Evolutionary conservation across 2,888 invertebrate genomes (phyloP).

Genomic region (Athalia rosae): DNA sequence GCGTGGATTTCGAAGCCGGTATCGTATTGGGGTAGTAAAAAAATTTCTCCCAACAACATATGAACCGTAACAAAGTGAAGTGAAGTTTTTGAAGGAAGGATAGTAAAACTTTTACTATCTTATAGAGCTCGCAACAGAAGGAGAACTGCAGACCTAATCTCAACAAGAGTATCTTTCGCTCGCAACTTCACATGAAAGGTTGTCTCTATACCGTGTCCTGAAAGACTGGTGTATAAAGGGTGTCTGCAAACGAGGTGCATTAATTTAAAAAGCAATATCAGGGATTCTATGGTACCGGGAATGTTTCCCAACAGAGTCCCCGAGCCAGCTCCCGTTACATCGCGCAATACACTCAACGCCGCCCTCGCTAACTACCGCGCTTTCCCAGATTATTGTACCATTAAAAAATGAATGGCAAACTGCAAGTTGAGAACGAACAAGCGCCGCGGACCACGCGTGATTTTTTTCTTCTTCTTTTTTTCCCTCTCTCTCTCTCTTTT

Average conservation of each 20-base stretch:
- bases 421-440: background rate
- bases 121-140: background rate
- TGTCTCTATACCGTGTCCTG: conserved; percentile 6
- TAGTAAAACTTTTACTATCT: conserved; percentile 31
- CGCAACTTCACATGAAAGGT: conserved; percentile 29
- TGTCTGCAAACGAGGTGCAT: conserved; percentile 39
- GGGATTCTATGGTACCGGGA: conserved; percentile 30
- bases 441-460: background rate
- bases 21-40: no score
- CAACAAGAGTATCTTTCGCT: conserved; percentile 17
- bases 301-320: conserved; percentile 18
- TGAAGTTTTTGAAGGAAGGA: conserved; percentile 1
- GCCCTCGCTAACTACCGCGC: background rate
- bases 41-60: no score
- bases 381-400: background rate
- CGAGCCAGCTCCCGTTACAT: conserved; percentile 5
- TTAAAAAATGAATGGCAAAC: conserved; percentile 16
- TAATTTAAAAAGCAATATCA: conserved; percentile 42
- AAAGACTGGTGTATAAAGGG: conserved; percentile 6
- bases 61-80: no score
- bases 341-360: conserved; percentile 11
- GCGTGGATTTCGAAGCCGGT: no score
- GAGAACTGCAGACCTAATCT: conserved; percentile 31
- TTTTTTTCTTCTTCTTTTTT: no score
- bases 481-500: no score